Percentiles rank a stretch among this genome's conserved stretches.
Evolutionary conservation across 1,140 invertebrate genomes (phyloP).

Genomic region (Trialeurodes vaporariorum): DNA sequence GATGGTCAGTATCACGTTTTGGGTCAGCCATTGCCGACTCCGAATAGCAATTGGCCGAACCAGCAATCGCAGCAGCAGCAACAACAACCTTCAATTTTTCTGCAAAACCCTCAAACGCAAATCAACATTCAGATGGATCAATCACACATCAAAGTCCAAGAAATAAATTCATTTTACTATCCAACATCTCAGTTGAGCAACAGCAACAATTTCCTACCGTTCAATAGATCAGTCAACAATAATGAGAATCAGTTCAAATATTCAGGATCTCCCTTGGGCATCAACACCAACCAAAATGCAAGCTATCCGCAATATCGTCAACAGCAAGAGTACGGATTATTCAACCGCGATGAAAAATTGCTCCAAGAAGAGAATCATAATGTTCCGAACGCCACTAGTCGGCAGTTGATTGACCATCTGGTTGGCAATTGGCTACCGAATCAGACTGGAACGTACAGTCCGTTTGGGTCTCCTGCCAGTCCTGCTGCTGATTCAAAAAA

Average conservation of each 20-base stretch:
- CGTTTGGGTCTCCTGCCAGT: conserved; percentile 44
- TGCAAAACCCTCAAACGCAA: conserved; percentile 12
- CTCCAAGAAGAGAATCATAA: conserved; percentile 22
- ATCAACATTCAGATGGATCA: conserved; percentile 7
- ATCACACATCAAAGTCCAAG: conserved; percentile 30
- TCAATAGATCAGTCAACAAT: neutral
- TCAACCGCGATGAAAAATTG: too few relatives aligned
- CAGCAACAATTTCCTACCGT: conserved; percentile 26
- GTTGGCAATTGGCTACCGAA: conserved; percentile 71
- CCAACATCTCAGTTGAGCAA: conserved; percentile 17
- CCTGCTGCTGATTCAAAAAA: conserved; percentile 27
- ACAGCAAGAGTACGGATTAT: conserved; percentile 18
- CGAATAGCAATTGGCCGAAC: neutral
- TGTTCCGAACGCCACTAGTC: conserved; percentile 31
- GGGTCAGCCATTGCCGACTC: conserved; percentile 36
- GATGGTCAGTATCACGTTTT: conserved; percentile 46
- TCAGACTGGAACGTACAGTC: conserved; percentile 65
- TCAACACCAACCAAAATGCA: neutral
- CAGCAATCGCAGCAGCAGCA: conserved; percentile 13
- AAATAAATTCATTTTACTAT: conserved; percentile 6
- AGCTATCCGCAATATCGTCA: conserved; percentile 11
- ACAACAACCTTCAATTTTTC: conserved; percentile 10
- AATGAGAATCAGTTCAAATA: neutral
- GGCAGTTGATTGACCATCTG: conserved; percentile 55
- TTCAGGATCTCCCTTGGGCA: neutral